Conservation (phyloP, 2,797 vertebrate genomes). For the Anabas testudineus region DNA sequence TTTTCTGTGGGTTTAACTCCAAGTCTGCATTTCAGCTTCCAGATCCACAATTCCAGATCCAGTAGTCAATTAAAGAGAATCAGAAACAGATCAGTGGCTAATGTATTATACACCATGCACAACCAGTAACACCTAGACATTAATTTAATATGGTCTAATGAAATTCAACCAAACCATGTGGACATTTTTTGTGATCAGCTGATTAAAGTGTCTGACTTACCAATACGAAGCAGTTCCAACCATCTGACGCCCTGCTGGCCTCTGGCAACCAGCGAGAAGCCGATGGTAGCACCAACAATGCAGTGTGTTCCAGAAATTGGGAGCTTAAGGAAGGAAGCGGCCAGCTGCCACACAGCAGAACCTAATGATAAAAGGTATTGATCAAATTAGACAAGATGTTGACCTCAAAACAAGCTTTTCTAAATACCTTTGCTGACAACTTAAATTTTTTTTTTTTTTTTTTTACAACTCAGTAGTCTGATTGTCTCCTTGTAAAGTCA, state of each 20-base stretch:
- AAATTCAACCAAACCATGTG: slow-evolving; percentile 4
- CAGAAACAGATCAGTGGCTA: too few species aligned
- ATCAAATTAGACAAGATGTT: slow-evolving; percentile 6
- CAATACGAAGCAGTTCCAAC: slow-evolving; percentile 92
- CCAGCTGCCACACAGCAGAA: slow-evolving; percentile 97
- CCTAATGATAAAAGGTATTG: slow-evolving; percentile 78
- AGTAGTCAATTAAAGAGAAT: too few species aligned
- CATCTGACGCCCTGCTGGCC: slow-evolving; percentile 93
- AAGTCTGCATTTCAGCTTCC: too few species aligned
- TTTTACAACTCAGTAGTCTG: too few species aligned
- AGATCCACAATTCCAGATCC: too few species aligned
- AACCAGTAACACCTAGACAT: too few species aligned
- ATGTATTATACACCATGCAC: too few species aligned
- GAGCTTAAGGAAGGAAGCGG: slow-evolving; percentile 95
- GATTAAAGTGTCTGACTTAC: slow-evolving; percentile 79
- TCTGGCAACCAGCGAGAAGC: slow-evolving; percentile 92
- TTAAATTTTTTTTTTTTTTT: neutral
- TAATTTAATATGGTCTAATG: slow-evolving; percentile 1
- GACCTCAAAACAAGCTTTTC: neutral
- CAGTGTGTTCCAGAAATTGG: slow-evolving; percentile 99
- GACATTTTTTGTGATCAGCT: slow-evolving; percentile 9
- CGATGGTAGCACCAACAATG: slow-evolving; percentile 98
- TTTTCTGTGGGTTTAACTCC: too few species aligned
- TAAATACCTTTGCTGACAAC: neutral
- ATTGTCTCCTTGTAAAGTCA: neutral